phyloP scores from a whole-genome alignment of 2,888 invertebrate species.

The Theodoxus fluviatilis region DNA sequence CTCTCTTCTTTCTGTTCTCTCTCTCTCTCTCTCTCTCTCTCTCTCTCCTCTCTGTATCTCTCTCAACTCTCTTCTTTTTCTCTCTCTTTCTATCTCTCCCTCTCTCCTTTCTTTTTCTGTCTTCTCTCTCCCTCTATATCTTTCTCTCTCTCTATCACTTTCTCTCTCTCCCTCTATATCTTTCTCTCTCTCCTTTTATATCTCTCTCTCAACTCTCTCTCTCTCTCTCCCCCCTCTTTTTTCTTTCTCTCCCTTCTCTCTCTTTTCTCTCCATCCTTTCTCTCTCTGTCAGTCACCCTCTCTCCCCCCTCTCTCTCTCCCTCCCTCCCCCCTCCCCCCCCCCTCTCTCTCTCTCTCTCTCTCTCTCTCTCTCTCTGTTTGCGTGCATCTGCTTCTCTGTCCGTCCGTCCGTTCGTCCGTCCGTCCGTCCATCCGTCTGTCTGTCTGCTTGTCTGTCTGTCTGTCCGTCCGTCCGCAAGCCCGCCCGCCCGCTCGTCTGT shows the following conservation, averaged over 20 bases:
- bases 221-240: not conserved
- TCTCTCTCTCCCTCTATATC: not conserved
- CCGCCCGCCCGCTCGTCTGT: too few species aligned
- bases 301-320: not conserved
- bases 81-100: constrained; percentile 16
- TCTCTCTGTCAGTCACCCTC: not conserved
- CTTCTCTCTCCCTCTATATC: not conserved
- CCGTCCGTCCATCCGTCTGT: not conserved
- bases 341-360: too few species aligned
- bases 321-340: too few species aligned
- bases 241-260: not conserved
- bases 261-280: not conserved
- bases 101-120: not conserved
- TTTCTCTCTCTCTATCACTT: not conserved
- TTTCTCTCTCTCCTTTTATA: not conserved
- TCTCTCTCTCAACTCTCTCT: not conserved
- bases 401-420: not conserved
- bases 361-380: not conserved
- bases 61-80: not conserved
- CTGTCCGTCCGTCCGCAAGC: too few species aligned
- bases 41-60: not conserved
- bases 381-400: not conserved
- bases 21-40: not conserved
- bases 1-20: not conserved
- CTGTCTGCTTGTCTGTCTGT: not conserved